Conservation (phyloP, 2,113 vertebrate species). For the Crypturellus undulatus region DNA sequence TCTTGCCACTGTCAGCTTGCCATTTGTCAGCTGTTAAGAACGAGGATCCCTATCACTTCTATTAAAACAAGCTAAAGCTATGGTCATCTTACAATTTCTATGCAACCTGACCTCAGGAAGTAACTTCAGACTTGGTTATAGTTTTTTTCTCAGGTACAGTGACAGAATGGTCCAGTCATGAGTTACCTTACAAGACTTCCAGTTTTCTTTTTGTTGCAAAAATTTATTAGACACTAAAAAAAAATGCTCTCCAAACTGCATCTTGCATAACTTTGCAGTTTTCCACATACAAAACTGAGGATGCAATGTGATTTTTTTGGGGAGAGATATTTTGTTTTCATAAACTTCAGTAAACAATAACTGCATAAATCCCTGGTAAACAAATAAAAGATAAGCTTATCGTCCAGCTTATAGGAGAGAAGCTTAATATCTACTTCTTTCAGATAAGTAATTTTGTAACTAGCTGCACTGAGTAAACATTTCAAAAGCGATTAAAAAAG, state of each 20-base stretch:
- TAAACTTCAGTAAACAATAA: constrained; percentile 42
- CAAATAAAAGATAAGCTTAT: constrained; percentile 51
- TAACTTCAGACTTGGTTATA: background rate
- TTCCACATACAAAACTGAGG: background rate
- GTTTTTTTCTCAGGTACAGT: background rate
- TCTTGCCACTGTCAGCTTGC: accelerated
- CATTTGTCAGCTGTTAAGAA: accelerated
- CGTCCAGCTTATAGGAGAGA: constrained; percentile 1
- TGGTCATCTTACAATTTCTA: background rate
- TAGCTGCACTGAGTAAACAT: background rate
- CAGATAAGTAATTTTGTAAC: constrained; percentile 27
- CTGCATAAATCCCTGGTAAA: constrained; percentile 14
- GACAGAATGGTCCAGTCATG: background rate
- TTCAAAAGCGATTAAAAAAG: constrained; percentile 42
- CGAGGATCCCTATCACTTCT: accelerated
- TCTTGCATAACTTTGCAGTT: background rate
- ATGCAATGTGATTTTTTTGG: background rate
- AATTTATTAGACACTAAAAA: accelerated
- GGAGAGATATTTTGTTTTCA: constrained; percentile 30
- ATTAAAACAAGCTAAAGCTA: background rate
- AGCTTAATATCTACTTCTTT: constrained; percentile 45
- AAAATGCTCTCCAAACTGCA: background rate
- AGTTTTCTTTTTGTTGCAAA: background rate
- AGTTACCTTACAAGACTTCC: accelerated
- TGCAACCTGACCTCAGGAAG: background rate